Evolutionary conservation across 2,797 vertebrate species (phyloP).

Genomic region (Enteromius thamalakanensis): DNA sequence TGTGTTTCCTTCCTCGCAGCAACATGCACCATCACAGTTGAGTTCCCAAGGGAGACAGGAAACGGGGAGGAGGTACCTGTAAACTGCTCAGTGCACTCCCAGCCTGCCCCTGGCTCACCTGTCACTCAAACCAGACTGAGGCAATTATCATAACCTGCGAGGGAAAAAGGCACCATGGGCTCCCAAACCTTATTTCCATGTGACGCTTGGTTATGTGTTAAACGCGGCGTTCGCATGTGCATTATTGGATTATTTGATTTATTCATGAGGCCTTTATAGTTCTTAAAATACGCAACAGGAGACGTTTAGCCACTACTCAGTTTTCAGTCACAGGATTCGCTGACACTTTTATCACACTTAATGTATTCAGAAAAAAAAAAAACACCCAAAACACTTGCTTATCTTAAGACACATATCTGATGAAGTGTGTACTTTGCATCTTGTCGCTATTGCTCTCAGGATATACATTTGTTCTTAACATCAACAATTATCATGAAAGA

Average conservation of each 20-base stretch:
- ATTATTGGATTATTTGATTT: conserved; percentile 64
- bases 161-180: conserved; percentile 51
- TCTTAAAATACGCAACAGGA: conserved; percentile 41
- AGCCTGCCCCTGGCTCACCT: conserved; percentile 55
- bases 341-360: conserved; percentile 43
- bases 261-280: conserved; percentile 64
- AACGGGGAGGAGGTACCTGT: conserved; percentile 50
- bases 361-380: conserved; percentile 12
- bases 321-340: conserved; percentile 24
- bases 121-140: conserved; percentile 59
- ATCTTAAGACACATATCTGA: conserved; percentile 48
- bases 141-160: conserved; percentile 61
- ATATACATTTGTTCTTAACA: conserved; percentile 63
- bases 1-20: conserved; percentile 46
- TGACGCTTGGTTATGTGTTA: conserved; percentile 44
- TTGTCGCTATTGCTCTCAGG: conserved; percentile 51
- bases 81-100: conserved; percentile 52
- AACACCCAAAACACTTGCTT: background rate
- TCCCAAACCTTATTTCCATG: conserved; percentile 55
- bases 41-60: conserved; percentile 38
- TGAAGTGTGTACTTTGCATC: conserved; percentile 66
- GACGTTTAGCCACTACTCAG: conserved; percentile 23
- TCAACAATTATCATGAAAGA: conserved; percentile 75
- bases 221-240: conserved; percentile 52
- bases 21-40: conserved; percentile 43